Conservation (phyloP, 2,888 invertebrate species). For the Melangyna quadrimaculata region DNA sequence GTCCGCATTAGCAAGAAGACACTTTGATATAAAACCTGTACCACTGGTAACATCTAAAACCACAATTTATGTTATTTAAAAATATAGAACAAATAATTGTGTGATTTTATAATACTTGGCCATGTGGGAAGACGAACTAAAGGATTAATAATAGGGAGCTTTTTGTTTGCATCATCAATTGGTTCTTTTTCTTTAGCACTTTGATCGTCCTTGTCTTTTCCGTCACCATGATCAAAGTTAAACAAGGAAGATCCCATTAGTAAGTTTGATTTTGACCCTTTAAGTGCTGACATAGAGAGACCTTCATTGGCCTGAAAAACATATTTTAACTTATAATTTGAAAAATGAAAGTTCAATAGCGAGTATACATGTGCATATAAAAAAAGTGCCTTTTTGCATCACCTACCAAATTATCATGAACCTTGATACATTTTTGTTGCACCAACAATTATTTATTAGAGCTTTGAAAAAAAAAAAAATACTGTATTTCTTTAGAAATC, state of each 20-base stretch:
- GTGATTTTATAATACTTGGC: slow-evolving; percentile 85
- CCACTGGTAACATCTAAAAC: slow-evolving; percentile 82
- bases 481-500: too few relatives aligned
- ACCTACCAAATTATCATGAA: too few relatives aligned
- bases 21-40: slow-evolving; percentile 95
- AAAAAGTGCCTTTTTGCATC: too few relatives aligned
- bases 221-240: slow-evolving; percentile 77
- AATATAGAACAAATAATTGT: not conserved
- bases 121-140: slow-evolving; percentile 92
- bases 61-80: not conserved
- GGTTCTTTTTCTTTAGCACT: slow-evolving; percentile 72
- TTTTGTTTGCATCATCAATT: slow-evolving; percentile 84
- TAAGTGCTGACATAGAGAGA: slow-evolving; percentile 82
- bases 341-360: too few relatives aligned
- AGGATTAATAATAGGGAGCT: slow-evolving; percentile 94
- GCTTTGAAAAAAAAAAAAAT: too few relatives aligned
- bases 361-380: too few relatives aligned
- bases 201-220: slow-evolving; percentile 76
- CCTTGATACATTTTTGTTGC: too few relatives aligned
- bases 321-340: too few relatives aligned
- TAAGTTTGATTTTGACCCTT: slow-evolving; percentile 84
- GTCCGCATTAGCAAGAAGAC: slow-evolving; percentile 96
- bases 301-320: slow-evolving; percentile 79
- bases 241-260: slow-evolving; percentile 81
- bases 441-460: too few relatives aligned